Conservation (phyloP, 2,888 invertebrate genomes). For the Sphecodes monilicornis region DNA sequence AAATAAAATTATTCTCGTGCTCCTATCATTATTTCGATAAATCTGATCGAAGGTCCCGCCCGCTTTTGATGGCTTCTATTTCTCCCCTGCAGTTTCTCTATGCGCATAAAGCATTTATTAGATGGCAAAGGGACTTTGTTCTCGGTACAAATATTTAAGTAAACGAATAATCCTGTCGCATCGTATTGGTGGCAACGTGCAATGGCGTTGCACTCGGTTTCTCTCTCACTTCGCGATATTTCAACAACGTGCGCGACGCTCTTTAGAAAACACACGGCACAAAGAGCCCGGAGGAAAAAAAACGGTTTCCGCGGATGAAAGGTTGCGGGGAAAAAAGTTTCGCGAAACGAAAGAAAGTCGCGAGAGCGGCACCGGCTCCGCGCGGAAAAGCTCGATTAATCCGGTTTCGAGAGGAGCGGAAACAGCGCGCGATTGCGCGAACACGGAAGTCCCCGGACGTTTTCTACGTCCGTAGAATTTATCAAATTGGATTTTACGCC, state of each 20-base stretch:
- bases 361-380: not conserved
- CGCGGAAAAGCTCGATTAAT: not conserved
- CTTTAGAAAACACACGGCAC: not conserved
- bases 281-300: not conserved
- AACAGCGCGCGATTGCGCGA: not conserved
- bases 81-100: not conserved
- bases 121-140: not conserved
- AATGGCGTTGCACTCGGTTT: not conserved
- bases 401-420: not conserved
- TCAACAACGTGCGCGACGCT: not conserved
- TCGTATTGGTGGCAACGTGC: not conserved
- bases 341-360: not conserved
- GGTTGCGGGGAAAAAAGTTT: not conserved
- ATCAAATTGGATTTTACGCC: constrained; percentile 47
- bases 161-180: not conserved
- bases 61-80: not conserved
- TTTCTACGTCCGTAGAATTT: constrained; percentile 38
- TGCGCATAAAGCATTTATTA: not conserved
- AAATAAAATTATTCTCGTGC: not conserved
- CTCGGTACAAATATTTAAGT: not conserved
- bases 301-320: not conserved
- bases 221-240: not conserved
- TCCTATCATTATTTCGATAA: not conserved
- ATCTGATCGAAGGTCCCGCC: too few species aligned
- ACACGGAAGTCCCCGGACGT: not conserved